Conservation (phyloP, 2,797 vertebrate species). For the Xiphorhynchus erythropygius region DNA sequence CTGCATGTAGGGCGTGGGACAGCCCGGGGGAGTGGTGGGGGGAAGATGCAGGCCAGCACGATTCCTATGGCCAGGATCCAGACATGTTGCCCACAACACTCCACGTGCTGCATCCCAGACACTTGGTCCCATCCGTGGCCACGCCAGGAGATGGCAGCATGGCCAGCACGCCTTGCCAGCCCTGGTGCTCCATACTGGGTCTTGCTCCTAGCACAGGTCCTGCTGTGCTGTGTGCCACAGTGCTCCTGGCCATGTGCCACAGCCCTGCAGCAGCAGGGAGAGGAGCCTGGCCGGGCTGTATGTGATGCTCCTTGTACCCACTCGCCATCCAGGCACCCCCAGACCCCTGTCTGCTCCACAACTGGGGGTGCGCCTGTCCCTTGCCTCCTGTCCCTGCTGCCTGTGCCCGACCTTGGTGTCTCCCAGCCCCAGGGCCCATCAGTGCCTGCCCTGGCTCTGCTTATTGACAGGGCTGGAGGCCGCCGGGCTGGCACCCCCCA, state of each 20-base stretch:
- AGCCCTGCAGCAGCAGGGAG: neutral
- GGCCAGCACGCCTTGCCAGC: neutral
- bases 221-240: rapidly evolving
- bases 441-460: neutral
- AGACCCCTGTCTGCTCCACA: neutral
- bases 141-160: slow-evolving; percentile 35
- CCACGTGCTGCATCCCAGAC: neutral
- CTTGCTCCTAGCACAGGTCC: neutral
- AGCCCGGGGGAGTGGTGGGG: neutral
- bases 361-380: neutral
- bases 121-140: rapidly evolving
- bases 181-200: rapidly evolving
- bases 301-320: neutral
- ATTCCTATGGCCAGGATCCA: neutral
- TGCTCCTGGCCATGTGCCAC: neutral
- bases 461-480: slow-evolving; percentile 48
- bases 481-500: rapidly evolving
- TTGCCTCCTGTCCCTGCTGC: neutral
- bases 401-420: slow-evolving; percentile 44
- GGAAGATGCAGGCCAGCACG: neutral
- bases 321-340: neutral
- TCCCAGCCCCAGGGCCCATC: slow-evolving; percentile 46
- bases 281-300: neutral
- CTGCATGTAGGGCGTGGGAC: neutral
- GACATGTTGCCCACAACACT: rapidly evolving